Percentiles rank a stretch among this genome's conserved stretches.
phyloP scores from a whole-genome alignment of 2,888 invertebrate genomes.

The Cheilosia grossa region DNA sequence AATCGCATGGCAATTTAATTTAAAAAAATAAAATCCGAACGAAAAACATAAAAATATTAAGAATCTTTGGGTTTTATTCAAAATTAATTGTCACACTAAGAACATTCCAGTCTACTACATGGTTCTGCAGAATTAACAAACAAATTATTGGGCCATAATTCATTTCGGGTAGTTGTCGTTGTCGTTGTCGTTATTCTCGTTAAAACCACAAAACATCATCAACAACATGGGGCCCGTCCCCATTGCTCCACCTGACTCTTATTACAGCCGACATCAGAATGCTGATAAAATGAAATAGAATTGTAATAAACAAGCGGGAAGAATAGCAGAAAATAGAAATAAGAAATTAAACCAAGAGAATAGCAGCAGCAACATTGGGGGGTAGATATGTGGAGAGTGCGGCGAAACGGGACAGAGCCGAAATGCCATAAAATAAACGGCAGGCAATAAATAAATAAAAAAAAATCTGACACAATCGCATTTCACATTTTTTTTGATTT shows the following conservation, averaged over 20 bases:
- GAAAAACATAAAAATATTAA: not conserved
- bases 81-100: constrained; percentile 52
- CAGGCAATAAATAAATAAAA: constrained; percentile 71
- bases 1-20: constrained; percentile 10
- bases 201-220: constrained; percentile 48
- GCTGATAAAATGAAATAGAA: constrained; percentile 61
- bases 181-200: constrained; percentile 36
- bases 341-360: constrained; percentile 36
- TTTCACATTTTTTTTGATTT: constrained; percentile 71
- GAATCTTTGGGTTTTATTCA: constrained; percentile 28
- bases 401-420: constrained; percentile 26
- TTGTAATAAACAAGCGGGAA: constrained; percentile 45
- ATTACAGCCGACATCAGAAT: constrained; percentile 9
- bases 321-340: constrained; percentile 49
- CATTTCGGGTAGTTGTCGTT: constrained; percentile 41
- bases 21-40: not conserved
- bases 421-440: constrained; percentile 63
- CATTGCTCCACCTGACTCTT: not conserved
- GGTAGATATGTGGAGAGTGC: not conserved
- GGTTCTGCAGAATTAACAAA: constrained; percentile 56
- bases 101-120: constrained; percentile 39
- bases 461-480: constrained; percentile 71
- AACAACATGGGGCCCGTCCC: not conserved
- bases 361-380: not conserved
- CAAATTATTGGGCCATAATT: constrained; percentile 71